Conservation (phyloP, 2,888 invertebrate genomes). For the Nomada fabriciana region DNA sequence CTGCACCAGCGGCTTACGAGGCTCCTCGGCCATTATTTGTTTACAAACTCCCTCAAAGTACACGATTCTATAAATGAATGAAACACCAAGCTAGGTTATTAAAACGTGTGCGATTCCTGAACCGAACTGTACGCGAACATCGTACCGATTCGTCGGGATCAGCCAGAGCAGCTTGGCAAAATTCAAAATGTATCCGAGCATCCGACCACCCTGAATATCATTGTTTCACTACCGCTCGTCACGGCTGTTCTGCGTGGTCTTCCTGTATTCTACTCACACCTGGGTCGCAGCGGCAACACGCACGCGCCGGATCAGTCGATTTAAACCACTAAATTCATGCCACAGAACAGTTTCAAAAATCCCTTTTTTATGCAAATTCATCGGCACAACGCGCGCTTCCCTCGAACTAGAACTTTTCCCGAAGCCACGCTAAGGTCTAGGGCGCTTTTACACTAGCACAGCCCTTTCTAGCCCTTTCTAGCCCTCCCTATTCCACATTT, state of each 20-base stretch:
- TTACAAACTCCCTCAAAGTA: constrained; percentile 60
- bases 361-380: constrained; percentile 22
- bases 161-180: constrained; percentile 1
- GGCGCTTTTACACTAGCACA: neutral
- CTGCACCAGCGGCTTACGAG: constrained; percentile 83
- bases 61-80: neutral
- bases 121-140: constrained; percentile 37
- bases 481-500: neutral
- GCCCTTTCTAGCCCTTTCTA: neutral
- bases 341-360: constrained; percentile 20
- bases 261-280: constrained; percentile 39
- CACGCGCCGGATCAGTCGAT: constrained; percentile 44
- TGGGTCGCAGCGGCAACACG: constrained; percentile 41
- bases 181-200: constrained; percentile 42
- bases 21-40: constrained; percentile 81
- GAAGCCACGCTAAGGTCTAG: neutral
- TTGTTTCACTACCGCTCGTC: constrained; percentile 67
- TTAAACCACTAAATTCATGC: constrained; percentile 46
- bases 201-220: constrained; percentile 58
- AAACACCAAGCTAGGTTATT: constrained; percentile 7
- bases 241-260: constrained; percentile 36
- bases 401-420: neutral
- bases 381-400: neutral
- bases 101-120: constrained; percentile 24
- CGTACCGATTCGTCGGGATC: constrained; percentile 33